A percentile compares a stretch with the other conserved stretches of the same genome.
Conservation (phyloP, 2,113 vertebrate species). For the Pelecanoides urinatrix region DNA sequence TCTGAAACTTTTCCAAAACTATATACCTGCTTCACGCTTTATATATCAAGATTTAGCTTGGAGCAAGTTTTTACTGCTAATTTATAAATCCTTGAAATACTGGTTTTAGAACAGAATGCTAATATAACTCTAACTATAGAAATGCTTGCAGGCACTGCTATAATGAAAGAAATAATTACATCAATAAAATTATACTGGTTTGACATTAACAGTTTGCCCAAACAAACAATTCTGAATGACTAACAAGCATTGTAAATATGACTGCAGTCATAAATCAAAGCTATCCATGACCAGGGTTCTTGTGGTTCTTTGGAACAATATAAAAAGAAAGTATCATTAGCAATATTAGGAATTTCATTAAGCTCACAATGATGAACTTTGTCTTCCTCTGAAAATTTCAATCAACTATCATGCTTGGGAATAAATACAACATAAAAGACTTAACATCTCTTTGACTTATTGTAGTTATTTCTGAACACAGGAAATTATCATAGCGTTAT, state of each 20-base stretch:
- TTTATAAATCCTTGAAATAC: slow-evolving; percentile 17
- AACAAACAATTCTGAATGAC: slow-evolving; percentile 56
- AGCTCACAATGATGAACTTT: neutral
- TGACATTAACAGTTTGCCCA: slow-evolving; percentile 61
- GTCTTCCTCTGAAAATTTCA: neutral
- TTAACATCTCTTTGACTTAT: neutral
- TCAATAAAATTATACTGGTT: slow-evolving; percentile 65
- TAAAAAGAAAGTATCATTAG: neutral
- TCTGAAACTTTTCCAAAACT: neutral
- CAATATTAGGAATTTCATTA: slow-evolving; percentile 39
- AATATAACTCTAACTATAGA: neutral
- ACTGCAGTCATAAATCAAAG: slow-evolving; percentile 51
- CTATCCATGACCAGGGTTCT: neutral
- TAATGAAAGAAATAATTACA: slow-evolving; percentile 66
- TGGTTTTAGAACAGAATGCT: neutral
- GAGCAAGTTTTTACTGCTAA: slow-evolving; percentile 12
- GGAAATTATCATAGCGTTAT: neutral
- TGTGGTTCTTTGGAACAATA: neutral
- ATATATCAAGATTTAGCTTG: neutral
- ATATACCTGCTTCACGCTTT: neutral
- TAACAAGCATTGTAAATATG: slow-evolving; percentile 57
- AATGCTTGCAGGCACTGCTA: slow-evolving; percentile 23
- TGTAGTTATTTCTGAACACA: neutral
- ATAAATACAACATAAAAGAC: neutral
- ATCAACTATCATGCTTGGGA: neutral